These are phyloP conservation scores for Leptoclinus maculatus DNA, from an alignment of 2,797 vertebrate genomes.

Conservation along the genomic window DNA sequence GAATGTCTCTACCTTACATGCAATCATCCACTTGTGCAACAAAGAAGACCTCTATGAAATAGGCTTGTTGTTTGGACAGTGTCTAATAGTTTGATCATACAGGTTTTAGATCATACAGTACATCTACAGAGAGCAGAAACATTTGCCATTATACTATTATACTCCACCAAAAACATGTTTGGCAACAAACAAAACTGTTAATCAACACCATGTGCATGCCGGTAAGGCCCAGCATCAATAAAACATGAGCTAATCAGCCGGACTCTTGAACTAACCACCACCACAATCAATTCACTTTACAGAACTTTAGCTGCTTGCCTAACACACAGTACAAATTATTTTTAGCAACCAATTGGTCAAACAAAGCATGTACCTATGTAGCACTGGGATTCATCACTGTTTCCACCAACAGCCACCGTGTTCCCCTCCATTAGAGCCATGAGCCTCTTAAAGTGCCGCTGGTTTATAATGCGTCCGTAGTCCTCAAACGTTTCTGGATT, in stretches of 20 bases:
- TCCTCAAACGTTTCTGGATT: constrained; percentile 87
- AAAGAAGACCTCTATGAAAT: not conserved
- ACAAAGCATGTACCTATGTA: constrained; percentile 83
- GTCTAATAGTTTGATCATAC: no score
- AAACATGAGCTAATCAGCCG: not conserved
- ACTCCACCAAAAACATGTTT: no score
- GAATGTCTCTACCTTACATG: not conserved
- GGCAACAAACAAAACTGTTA: no score
- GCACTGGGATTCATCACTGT: constrained; percentile 84
- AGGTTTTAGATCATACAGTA: no score
- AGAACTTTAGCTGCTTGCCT: not conserved
- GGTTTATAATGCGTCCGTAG: constrained; percentile 90
- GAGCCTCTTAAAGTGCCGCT: constrained; percentile 88
- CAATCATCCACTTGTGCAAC: no score
- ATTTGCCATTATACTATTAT: no score
- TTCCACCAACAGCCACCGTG: constrained; percentile 87
- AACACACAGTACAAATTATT: not conserved
- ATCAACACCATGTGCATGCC: not conserved
- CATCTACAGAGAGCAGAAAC: no score
- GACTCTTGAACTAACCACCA: not conserved
- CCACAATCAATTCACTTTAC: not conserved
- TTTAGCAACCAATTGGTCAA: not conserved
- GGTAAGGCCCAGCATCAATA: not conserved
- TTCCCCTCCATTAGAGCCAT: constrained; percentile 85
- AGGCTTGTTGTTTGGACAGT: no score